Conservation (phyloP, 2,797 vertebrate genomes). For the Eulemur rubriventer region DNA sequence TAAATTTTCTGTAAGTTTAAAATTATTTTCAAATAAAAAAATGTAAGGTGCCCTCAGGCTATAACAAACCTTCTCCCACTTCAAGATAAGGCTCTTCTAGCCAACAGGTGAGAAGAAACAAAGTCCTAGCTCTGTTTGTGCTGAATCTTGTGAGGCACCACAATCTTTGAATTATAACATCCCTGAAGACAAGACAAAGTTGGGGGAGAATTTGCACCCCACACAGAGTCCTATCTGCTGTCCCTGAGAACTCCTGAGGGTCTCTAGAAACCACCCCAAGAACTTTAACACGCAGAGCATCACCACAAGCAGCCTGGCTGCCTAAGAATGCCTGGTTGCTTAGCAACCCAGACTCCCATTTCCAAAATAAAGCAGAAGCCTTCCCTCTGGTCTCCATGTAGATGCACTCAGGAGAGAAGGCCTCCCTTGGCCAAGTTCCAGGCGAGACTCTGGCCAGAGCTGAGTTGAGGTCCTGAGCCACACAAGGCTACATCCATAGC, state of each 20-base stretch:
- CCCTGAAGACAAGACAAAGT: neutral
- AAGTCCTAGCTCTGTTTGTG: neutral
- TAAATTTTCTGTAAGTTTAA: slow-evolving; percentile 37
- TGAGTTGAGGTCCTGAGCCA: neutral
- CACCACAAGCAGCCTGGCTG: neutral
- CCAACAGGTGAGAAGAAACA: neutral
- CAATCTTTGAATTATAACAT: neutral
- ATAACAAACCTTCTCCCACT: neutral
- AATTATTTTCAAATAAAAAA: slow-evolving; percentile 41
- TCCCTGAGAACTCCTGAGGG: neutral
- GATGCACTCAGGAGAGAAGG: neutral
- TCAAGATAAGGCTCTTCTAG: neutral
- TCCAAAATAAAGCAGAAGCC: neutral
- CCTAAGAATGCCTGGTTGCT: slow-evolving; percentile 64
- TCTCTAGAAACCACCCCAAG: slow-evolving; percentile 13
- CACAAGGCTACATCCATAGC: neutral
- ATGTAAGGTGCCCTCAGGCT: neutral
- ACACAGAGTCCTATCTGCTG: neutral
- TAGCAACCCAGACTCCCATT: slow-evolving; percentile 75
- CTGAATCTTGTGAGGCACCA: neutral
- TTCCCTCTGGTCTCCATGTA: neutral
- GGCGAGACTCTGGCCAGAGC: neutral
- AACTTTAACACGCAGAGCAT: slow-evolving; percentile 49
- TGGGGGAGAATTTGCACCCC: neutral
- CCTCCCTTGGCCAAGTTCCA: neutral